Base-by-base conservation (phyloP, 2,797 vertebrate species). In the Cercopithecus neglectus region DNA sequence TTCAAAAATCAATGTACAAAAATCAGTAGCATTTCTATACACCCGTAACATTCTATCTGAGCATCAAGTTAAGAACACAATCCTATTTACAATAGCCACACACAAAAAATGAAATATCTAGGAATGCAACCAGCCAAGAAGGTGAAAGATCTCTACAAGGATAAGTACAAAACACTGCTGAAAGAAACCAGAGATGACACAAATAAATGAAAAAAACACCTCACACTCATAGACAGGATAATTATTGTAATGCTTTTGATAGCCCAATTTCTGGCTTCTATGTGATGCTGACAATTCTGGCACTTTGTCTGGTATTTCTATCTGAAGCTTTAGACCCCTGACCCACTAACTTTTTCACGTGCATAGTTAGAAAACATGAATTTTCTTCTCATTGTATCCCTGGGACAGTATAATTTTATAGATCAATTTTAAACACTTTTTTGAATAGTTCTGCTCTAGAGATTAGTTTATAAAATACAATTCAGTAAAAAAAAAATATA, bases 311-410 rank as follows among this genome's bases (percentile, higher is more conserved):
- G 61, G 8, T 80, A 76, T 84, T 93, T 96, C 79, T 89, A 46
- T 70, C 59, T 83, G 72, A 84, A 70, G 36, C 57, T 81, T 92
- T 75, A 67, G 90, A 94, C 13, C 11, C 74, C 67, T 95, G 74
- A 86, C 59, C 75, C 96, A 93, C 94, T 97, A 57, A 89, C 48
- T 93, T 95, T 81, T 93, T 92, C 41, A 82, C 48, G 30, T 33
- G 7, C 46, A 72, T 95, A 78, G 36, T 89, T 72, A 94, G 82
- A 87, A 92, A 67, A 86, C 90, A 79, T 95, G 55, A 95, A 94
- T 95, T 97, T 96, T 95, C 64, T 91, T 89, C 89, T 92, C 88
- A 82, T 90, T 93, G 41, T 67, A 91, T 96, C 53, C 46, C 53
- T 21, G 12, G 39, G 33, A 92, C 13, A 94, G 19, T 64, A 46